Base-by-base conservation (phyloP, 2,113 vertebrate genomes). In the Lamprotornis superbus region DNA sequence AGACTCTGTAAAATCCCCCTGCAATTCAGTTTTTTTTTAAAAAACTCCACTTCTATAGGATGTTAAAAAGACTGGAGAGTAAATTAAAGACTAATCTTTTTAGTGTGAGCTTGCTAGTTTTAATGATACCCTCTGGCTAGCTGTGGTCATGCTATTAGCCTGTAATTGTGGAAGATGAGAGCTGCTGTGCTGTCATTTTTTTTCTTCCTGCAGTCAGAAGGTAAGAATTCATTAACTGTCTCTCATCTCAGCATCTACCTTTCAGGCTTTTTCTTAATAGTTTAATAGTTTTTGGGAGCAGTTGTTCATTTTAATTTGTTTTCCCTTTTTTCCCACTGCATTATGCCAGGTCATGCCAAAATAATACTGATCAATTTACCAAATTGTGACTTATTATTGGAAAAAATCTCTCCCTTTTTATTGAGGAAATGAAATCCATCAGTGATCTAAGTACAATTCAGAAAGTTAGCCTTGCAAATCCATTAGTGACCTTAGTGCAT, bases 41-140 rank as follows among this genome's bases (percentile, higher is more conserved):
- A 37, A 53, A 33, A 6, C 3, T 4, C 35, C 16, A 35, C 9
- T 59, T 85, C 21, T 78, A 55, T 23, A 81, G 35, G n/a, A 56
- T 89, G 55, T 90, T 90, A 79, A 75, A 89, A 91, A 94, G 49
- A 73, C 33, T 77, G 39, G 53, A 81, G 76, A 96, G 73, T 93
- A 89, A 94, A 94, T 95, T 69, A 84, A 90, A 95, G 87, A 20
- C 27, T 59, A 63, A 79, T 94, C 35, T 87, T 92, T 94, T 93
- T 81, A 84, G 64, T 68, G 65, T 74, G 80, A 70, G 46, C 46
- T 94, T 90, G 50, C 53, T 75, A 46, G 60, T 91, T 83, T 91
- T 88, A 90, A 87, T 73, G 50, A 63, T 83, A 73, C 53, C 78
- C 79, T 93, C 75, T 91, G 83, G 84, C 75, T 85, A 80, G 56